Conservation (phyloP, 2,797 vertebrate species). For the Tadarida brasiliensis region DNA sequence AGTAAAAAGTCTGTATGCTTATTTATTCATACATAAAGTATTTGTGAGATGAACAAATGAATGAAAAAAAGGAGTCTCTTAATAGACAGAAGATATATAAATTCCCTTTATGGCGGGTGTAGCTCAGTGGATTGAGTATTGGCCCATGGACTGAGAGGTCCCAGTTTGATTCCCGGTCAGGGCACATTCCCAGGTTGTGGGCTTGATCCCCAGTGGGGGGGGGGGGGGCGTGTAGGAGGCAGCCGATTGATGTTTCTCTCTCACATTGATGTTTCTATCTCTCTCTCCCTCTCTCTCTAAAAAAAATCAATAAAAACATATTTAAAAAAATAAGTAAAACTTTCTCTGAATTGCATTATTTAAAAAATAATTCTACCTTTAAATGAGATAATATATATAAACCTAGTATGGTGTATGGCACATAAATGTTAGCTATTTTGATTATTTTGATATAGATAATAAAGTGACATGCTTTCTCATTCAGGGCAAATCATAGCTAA, state of each 20-base stretch:
- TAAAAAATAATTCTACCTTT: not conserved
- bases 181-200: too few species aligned
- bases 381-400: not conserved
- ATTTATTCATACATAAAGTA: slow-evolving; percentile 21
- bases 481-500: not conserved
- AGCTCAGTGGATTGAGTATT: too few species aligned
- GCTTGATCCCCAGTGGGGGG: too few species aligned
- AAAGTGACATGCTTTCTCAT: not conserved
- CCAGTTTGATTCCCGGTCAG: too few species aligned
- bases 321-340: not conserved
- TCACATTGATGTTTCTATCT: too few species aligned
- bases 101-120: not conserved
- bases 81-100: slow-evolving; percentile 28
- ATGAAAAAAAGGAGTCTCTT: slow-evolving; percentile 9
- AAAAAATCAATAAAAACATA: too few species aligned
- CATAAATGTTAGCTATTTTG: not conserved
- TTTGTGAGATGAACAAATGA: not conserved
- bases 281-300: too few species aligned
- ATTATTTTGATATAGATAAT: not conserved
- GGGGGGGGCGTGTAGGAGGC: too few species aligned
- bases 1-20: not conserved
- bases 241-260: too few species aligned
- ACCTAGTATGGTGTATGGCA: not conserved
- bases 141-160: too few species aligned
- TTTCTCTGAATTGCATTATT: slow-evolving; percentile 43